These are phyloP conservation scores for Smithornis capensis DNA, from an alignment of 2,113 vertebrate genomes.

Conservation along the genomic window DNA sequence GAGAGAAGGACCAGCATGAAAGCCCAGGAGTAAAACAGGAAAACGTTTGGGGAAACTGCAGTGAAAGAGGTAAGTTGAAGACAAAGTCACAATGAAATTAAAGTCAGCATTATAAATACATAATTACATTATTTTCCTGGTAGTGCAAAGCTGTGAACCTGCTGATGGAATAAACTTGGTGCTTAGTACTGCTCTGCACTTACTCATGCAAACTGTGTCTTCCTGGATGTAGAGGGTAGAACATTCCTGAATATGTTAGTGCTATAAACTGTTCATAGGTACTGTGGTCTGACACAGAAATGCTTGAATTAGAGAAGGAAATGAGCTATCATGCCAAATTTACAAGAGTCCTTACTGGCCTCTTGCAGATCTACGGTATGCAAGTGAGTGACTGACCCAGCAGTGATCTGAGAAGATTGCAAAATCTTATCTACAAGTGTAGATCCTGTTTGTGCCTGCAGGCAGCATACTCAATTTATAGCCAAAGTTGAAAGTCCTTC, in stretches of 20 bases:
- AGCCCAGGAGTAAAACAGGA: background rate
- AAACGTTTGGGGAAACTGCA: background rate
- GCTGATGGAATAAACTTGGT: background rate
- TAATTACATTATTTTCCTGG: background rate
- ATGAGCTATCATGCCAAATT: background rate
- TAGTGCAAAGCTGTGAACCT: background rate
- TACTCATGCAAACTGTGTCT: background rate
- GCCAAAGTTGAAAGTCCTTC: conserved; percentile 1
- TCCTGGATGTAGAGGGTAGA: background rate
- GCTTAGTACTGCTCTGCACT: background rate
- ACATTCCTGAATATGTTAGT: background rate
- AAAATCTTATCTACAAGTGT: background rate
- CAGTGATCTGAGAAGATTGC: background rate
- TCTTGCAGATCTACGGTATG: background rate
- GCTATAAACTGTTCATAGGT: background rate
- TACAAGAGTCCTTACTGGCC: background rate
- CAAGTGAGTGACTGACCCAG: background rate
- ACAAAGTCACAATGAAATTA: background rate
- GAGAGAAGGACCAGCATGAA: background rate
- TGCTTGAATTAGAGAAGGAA: background rate
- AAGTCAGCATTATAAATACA: background rate
- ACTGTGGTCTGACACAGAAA: background rate
- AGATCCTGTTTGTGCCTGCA: background rate
- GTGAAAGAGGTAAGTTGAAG: background rate
- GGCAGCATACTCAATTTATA: background rate